Evolutionary conservation across 1,140 invertebrate genomes (phyloP), one percentile per base, ranked within the genome.

Genomic region (Lithobius niger): DNA sequence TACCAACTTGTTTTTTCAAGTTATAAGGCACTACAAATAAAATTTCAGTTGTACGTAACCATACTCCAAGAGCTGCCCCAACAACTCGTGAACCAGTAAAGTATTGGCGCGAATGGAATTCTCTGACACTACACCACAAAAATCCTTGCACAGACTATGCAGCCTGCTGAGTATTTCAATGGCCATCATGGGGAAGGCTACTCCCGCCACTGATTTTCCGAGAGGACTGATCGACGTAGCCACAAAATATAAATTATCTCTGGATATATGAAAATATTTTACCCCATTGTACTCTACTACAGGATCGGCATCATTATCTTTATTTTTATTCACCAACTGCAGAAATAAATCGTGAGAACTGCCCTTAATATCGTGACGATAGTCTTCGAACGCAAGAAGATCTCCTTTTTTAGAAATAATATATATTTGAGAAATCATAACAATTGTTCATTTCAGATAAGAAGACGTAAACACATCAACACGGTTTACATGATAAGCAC

Each of bases 161-260:
- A 45, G 22, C 22, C 43, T 45, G 16, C 3, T 45, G 6, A 45
- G 22, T 13, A 19, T 4, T 45, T 45, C 43, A 6, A 45, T 19
- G 6, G 22, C 18, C 19, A 19, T 45, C 3, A 45, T 10, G 18
- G 6, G 43, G 18, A 45, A 45, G 4, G 43, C 43, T 19, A 10
- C 19, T 45, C 18, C 43, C 6, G 6, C 6, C 22, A 19, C 6
- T 13, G 43, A 6, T 18, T 13, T 6, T 45, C 31, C 31, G n/a
- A 36, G 10, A 10, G 10, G 31, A 10, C 31, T n/a, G n/a, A 36
- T n/a, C 31, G 31, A 36, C n/a, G 31, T 36, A 36, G 31, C 31
- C 10, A 45, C 43, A 45, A 45, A 45, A 45, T 45, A 45, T 4
- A 45, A 4, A 19, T 45, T 45, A 45, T 45, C 43, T 19, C 43